Conservation (phyloP, 2,113 vertebrate genomes). For the Lampris incognitus region DNA sequence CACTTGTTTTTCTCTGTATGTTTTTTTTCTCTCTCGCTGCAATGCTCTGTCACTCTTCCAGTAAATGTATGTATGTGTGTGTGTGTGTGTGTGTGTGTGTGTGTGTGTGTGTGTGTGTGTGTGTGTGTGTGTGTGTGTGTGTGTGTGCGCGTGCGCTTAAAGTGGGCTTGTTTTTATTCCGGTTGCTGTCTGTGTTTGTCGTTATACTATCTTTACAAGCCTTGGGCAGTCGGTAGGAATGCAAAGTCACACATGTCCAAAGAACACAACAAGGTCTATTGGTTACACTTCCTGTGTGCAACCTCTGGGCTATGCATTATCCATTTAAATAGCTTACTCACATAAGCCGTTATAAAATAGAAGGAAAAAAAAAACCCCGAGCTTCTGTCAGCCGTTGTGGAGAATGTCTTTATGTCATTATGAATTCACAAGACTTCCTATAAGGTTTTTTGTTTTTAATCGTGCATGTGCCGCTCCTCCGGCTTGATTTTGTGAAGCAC, state of each 20-base stretch:
- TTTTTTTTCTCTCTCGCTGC: slow-evolving; percentile 48
- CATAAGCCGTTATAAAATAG: background rate
- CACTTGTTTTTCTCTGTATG: slow-evolving; percentile 73
- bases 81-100: slow-evolving; percentile 27
- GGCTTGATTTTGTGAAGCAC: background rate
- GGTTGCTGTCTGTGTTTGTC: slow-evolving; percentile 74
- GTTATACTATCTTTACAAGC: slow-evolving; percentile 76
- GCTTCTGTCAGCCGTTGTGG: slow-evolving; percentile 42
- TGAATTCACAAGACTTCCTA: background rate
- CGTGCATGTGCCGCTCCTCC: too few relatives aligned
- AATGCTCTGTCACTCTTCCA: slow-evolving; percentile 77
- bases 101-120: slow-evolving; percentile 25
- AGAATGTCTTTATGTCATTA: slow-evolving; percentile 16
- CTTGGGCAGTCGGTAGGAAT: slow-evolving; percentile 64
- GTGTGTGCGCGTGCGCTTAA: background rate
- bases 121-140: slow-evolving; percentile 2
- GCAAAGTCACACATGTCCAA: slow-evolving; percentile 70
- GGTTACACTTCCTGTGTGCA: slow-evolving; percentile 57
- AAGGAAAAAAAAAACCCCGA: slow-evolving; percentile 24
- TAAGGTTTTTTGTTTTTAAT: too few relatives aligned
- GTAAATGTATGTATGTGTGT: slow-evolving; percentile 52
- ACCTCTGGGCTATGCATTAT: slow-evolving; percentile 47
- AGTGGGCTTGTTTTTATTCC: slow-evolving; percentile 73
- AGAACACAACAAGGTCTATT: slow-evolving; percentile 59
- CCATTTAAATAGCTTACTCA: slow-evolving; percentile 57